phyloP scores from a whole-genome alignment of 2,888 invertebrate genomes.

The Cetonia aurata region DNA sequence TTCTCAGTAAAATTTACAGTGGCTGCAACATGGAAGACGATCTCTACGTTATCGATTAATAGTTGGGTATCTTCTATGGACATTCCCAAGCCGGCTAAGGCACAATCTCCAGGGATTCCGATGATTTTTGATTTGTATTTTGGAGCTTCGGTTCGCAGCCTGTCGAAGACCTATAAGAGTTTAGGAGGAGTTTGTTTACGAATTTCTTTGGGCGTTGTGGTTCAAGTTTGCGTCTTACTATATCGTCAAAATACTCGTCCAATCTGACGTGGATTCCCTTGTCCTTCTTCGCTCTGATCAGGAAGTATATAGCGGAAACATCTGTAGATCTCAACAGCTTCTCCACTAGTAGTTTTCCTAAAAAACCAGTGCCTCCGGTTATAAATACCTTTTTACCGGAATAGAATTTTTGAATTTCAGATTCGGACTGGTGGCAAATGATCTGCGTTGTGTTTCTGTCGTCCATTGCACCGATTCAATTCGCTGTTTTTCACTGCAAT shows the following conservation, averaged over 20 bases:
- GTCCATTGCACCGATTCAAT: constrained; percentile 24
- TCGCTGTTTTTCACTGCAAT: background rate
- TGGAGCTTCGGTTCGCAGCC: constrained; percentile 69
- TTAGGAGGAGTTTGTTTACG: too few relatives aligned
- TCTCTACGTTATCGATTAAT: constrained; percentile 75
- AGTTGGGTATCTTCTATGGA: constrained; percentile 72
- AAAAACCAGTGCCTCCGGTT: constrained; percentile 71
- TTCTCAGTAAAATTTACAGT: constrained; percentile 92
- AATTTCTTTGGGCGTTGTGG: too few relatives aligned
- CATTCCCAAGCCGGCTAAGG: constrained; percentile 75
- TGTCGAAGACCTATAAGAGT: constrained; percentile 69
- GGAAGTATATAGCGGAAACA: constrained; percentile 67
- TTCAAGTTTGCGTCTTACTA: constrained; percentile 65
- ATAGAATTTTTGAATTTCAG: constrained; percentile 63
- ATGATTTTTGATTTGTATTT: constrained; percentile 77
- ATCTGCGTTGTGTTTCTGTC: background rate
- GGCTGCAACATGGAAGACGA: constrained; percentile 90
- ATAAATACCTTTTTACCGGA: constrained; percentile 63
- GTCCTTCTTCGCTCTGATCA: constrained; percentile 72
- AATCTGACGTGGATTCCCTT: constrained; percentile 76
- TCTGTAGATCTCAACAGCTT: constrained; percentile 70
- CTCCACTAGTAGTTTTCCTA: constrained; percentile 72
- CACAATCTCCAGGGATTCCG: constrained; percentile 78
- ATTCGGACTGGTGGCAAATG: constrained; percentile 43
- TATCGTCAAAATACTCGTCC: constrained; percentile 77